A percentile compares a stretch with the other conserved stretches of the same genome.
Conservation (phyloP, 2,113 vertebrate species). For the Petaurus breviceps region DNA sequence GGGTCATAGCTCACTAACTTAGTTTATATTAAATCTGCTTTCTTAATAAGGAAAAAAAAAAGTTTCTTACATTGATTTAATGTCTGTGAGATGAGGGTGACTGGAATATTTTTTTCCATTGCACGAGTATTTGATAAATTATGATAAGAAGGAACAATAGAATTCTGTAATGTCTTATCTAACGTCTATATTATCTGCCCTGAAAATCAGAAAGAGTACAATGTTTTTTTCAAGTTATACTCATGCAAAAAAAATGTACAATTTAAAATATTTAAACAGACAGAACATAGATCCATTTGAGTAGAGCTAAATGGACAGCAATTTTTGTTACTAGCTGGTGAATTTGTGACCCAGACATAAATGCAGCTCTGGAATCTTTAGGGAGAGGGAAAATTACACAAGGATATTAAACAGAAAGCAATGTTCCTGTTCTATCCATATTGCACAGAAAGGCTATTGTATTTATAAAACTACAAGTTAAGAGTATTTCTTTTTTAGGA, state of each 20-base stretch:
- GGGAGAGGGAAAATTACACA: slow-evolving; percentile 70
- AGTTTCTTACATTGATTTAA: not conserved
- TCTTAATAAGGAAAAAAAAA: slow-evolving; percentile 14
- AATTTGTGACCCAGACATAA: slow-evolving; percentile 66
- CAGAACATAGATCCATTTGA: slow-evolving; percentile 74
- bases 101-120: slow-evolving; percentile 44
- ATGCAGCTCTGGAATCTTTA: slow-evolving; percentile 52
- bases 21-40: not conserved
- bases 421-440: slow-evolving; percentile 53
- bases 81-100: not conserved
- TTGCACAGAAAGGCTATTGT: slow-evolving; percentile 76
- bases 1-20: not conserved
- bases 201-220: slow-evolving; percentile 65
- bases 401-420: slow-evolving; percentile 63
- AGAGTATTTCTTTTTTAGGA: slow-evolving; percentile 38
- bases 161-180: slow-evolving; percentile 69
- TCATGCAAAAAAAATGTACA: slow-evolving; percentile 55
- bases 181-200: slow-evolving; percentile 65
- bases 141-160: slow-evolving; percentile 47
- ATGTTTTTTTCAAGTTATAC: slow-evolving; percentile 65
- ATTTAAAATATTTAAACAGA: slow-evolving; percentile 68
- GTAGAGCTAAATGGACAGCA: slow-evolving; percentile 57
- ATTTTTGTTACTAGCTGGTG: slow-evolving; percentile 65
- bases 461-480: slow-evolving; percentile 15
- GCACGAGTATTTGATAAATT: slow-evolving; percentile 39